A percentile compares a stretch with the other conserved stretches of the same genome.
Evolutionary conservation across 2,797 vertebrate species (phyloP).

Genomic region (Bovichtus variegatus): DNA sequence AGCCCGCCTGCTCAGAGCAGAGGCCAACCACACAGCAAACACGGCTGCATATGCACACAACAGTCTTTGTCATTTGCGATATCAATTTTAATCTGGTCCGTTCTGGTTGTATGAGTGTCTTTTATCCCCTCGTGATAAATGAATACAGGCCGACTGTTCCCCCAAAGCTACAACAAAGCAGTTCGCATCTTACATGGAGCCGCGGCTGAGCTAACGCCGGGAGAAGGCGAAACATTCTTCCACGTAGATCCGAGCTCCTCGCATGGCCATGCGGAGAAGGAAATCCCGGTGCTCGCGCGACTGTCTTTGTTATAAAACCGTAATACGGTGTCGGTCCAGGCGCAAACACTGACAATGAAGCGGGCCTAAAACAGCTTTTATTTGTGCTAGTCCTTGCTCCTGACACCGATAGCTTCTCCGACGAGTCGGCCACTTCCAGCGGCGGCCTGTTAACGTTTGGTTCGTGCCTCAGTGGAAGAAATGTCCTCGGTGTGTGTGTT

Average conservation of each 20-base stretch:
- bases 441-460: constrained; percentile 22
- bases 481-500: background rate
- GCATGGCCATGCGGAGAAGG: constrained; percentile 47
- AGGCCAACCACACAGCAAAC: constrained; percentile 38
- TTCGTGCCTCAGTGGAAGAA: background rate
- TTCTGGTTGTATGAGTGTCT: rapidly evolving
- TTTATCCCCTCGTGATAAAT: background rate
- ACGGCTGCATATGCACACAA: background rate
- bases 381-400: background rate
- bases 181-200: constrained; percentile 74
- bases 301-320: constrained; percentile 1
- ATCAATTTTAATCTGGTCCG: background rate
- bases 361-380: background rate
- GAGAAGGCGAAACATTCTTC: constrained; percentile 61
- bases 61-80: background rate
- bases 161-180: constrained; percentile 24
- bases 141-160: background rate
- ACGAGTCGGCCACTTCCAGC: constrained; percentile 10
- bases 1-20: constrained; percentile 7
- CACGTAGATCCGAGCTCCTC: constrained; percentile 46
- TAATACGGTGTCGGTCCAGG: background rate
- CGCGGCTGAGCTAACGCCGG: constrained; percentile 64
- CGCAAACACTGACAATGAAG: background rate
- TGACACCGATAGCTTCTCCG: constrained; percentile 18
- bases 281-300: constrained; percentile 32